Conservation (phyloP, 2,113 vertebrate genomes). For the Tragelaphus scriptus region DNA sequence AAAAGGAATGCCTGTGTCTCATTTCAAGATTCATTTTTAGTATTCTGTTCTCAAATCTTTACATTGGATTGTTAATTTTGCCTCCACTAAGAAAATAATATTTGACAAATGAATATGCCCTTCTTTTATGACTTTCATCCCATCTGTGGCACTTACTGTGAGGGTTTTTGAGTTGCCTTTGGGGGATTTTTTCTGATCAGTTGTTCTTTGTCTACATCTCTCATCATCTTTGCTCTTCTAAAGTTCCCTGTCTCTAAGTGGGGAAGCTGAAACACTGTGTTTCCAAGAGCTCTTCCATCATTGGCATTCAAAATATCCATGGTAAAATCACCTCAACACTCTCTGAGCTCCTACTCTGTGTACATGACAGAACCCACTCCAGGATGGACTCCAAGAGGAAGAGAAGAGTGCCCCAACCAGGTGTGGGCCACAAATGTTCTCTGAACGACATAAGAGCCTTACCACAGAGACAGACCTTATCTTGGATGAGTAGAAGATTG, state of each 20-base stretch:
- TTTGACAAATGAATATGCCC: neutral
- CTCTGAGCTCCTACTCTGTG: neutral
- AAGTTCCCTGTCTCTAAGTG: neutral
- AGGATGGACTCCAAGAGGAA: neutral
- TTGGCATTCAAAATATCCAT: no score
- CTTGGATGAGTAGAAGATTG: neutral
- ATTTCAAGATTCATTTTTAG: conserved; percentile 19
- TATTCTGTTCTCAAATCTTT: neutral
- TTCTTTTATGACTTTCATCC: neutral
- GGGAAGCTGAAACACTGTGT: accelerated
- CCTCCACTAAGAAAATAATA: neutral
- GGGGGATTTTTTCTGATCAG: neutral
- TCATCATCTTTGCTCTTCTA: neutral
- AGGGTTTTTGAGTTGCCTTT: neutral
- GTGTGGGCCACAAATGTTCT: neutral
- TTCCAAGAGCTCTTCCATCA: neutral
- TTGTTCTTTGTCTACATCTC: no score
- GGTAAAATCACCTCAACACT: accelerated
- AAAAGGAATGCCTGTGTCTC: conserved; percentile 17
- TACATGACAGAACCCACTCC: accelerated
- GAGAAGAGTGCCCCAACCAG: neutral
- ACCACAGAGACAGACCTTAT: neutral
- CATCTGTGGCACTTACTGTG: neutral
- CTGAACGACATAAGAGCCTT: neutral
- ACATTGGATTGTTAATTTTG: neutral